Conservation (phyloP, 2,888 invertebrate species). For the Aquatica leii region DNA sequence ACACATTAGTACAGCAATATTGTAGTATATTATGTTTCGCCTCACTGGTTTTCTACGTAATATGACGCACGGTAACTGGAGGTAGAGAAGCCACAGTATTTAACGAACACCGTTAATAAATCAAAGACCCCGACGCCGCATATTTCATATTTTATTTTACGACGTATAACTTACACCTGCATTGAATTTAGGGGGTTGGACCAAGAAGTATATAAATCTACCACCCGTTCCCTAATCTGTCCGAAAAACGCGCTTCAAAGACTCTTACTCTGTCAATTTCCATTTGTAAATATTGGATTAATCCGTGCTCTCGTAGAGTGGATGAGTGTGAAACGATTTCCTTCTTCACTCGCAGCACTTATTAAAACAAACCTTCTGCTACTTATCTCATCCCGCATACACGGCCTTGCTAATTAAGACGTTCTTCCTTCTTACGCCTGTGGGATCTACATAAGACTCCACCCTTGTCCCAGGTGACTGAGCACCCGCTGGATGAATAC, state of each 20-base stretch:
- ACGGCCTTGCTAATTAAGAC: slow-evolving; percentile 54
- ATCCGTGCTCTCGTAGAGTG: slow-evolving; percentile 49
- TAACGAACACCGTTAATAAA: slow-evolving; percentile 59
- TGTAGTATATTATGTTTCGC: slow-evolving; percentile 29
- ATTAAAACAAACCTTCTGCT: slow-evolving; percentile 58
- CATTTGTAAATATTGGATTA: slow-evolving; percentile 62
- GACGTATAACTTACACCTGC: slow-evolving; percentile 58
- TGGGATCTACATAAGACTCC: slow-evolving; percentile 15
- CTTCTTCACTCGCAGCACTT: slow-evolving; percentile 55
- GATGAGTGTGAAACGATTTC: slow-evolving; percentile 53
- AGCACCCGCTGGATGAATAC: slow-evolving; percentile 31
- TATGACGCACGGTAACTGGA: slow-evolving; percentile 36
- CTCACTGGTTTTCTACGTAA: slow-evolving; percentile 28
- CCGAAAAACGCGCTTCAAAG: slow-evolving; percentile 51
- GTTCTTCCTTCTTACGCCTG: slow-evolving; percentile 27
- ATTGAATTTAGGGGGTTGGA: slow-evolving; percentile 43
- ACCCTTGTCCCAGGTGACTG: slow-evolving; percentile 27
- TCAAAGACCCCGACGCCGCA: slow-evolving; percentile 56
- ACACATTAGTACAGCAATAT: slow-evolving; percentile 19
- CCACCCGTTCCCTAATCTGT: slow-evolving; percentile 49
- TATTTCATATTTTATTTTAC: slow-evolving; percentile 60
- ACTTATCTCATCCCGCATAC: slow-evolving; percentile 54
- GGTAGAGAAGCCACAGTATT: slow-evolving; percentile 49
- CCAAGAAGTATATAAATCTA: slow-evolving; percentile 47
- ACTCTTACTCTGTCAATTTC: slow-evolving; percentile 59